These are phyloP conservation scores for Tachina lurida DNA, from an alignment of 2,888 invertebrate species.

Conservation along the genomic window DNA sequence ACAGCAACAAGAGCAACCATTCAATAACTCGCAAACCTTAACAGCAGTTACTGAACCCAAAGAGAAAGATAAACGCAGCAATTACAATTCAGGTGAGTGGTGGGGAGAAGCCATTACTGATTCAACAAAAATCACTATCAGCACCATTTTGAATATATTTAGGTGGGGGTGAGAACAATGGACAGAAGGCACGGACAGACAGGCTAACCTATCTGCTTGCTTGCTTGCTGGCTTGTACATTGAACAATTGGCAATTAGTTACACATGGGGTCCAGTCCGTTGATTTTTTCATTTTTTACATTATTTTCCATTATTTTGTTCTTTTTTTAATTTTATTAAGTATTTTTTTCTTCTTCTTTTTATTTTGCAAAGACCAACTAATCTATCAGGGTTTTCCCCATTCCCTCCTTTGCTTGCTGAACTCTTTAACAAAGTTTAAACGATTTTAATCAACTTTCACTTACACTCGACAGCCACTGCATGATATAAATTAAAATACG, in stretches of 20 bases:
- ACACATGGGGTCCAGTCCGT: constrained; percentile 53
- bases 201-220: background rate
- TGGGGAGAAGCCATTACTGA: constrained; percentile 20
- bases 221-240: background rate
- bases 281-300: constrained; percentile 8
- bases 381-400: constrained; percentile 43
- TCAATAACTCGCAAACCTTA: constrained; percentile 66
- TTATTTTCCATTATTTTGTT: background rate
- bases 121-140: constrained; percentile 17
- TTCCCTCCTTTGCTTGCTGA: constrained; percentile 29
- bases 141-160: background rate
- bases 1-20: constrained; percentile 72
- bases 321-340: background rate
- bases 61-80: constrained; percentile 79
- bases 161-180: background rate
- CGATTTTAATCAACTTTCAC: constrained; percentile 68
- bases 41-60: constrained; percentile 74
- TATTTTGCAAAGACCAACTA: constrained; percentile 26
- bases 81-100: constrained; percentile 82
- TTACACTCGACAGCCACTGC: constrained; percentile 62
- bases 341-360: background rate
- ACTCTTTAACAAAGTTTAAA: constrained; percentile 70
- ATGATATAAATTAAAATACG: constrained; percentile 61
- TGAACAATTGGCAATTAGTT: constrained; percentile 67
- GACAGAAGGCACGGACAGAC: background rate